Conservation (phyloP, 2,888 invertebrate genomes). For the Parasteatoda lunata region DNA sequence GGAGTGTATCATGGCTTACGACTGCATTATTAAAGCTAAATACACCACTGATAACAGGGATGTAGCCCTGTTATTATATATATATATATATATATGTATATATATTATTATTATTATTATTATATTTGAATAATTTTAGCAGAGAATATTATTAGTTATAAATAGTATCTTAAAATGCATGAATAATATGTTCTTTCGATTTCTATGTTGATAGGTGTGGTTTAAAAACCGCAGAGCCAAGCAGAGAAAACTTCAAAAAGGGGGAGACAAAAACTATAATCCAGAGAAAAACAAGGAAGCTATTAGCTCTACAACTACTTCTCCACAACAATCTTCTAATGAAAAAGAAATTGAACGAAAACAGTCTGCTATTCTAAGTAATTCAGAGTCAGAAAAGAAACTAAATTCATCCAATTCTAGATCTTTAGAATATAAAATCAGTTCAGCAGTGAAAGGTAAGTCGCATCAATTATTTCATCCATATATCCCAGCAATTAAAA, state of each 20-base stretch:
- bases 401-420: conserved; percentile 1
- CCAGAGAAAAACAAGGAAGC: conserved; percentile 51
- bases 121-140: neutral
- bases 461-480: no score
- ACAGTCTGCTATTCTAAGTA: neutral
- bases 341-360: conserved; percentile 33
- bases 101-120: no score
- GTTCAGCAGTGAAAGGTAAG: conserved; percentile 38
- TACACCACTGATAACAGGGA: no score
- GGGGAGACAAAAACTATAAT: conserved; percentile 38
- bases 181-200: neutral
- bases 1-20: no score
- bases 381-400: conserved; percentile 3
- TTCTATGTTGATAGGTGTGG: conserved; percentile 74
- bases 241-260: conserved; percentile 74
- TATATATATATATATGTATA: no score
- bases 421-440: conserved; percentile 7
- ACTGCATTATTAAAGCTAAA: no score
- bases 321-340: conserved; percentile 11
- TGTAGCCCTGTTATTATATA: no score
- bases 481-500: no score
- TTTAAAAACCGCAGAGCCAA: conserved; percentile 76
- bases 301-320: conserved; percentile 48
- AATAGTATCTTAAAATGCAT: neutral
- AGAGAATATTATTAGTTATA: neutral